Conservation (phyloP, 2,888 invertebrate species). For the Aquatica leii region DNA sequence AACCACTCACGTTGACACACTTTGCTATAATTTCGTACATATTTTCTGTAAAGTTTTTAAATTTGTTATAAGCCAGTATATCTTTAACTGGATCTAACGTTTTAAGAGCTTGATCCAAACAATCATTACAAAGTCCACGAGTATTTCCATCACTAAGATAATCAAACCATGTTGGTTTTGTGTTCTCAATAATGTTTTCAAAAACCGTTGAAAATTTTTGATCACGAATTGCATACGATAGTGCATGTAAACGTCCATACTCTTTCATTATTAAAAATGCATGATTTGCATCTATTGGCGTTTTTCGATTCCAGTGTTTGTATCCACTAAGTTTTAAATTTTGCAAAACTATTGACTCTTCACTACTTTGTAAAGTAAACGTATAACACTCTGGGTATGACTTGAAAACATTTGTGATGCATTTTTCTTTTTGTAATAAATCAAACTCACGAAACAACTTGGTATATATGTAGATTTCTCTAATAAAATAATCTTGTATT, state of each 20-base stretch:
- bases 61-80: conserved; percentile 20
- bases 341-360: too few relatives aligned
- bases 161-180: background rate
- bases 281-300: background rate
- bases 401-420: too few relatives aligned
- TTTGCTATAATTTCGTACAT: conserved; percentile 14
- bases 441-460: too few relatives aligned
- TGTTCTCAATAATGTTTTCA: background rate
- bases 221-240: background rate
- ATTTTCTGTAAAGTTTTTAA: conserved; percentile 20
- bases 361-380: too few relatives aligned
- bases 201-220: background rate
- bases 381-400: too few relatives aligned
- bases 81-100: conserved; percentile 23
- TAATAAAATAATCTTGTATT: too few relatives aligned
- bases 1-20: background rate
- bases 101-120: background rate
- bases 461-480: too few relatives aligned
- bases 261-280: background rate
- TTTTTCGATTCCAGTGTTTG: background rate
- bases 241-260: background rate
- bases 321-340: too few relatives aligned
- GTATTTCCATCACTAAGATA: background rate
- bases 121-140: background rate
- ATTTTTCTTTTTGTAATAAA: too few relatives aligned